These are phyloP conservation scores for Lasioglossum figueresi DNA, from an alignment of 2,888 invertebrate species.

Conservation along the genomic window DNA sequence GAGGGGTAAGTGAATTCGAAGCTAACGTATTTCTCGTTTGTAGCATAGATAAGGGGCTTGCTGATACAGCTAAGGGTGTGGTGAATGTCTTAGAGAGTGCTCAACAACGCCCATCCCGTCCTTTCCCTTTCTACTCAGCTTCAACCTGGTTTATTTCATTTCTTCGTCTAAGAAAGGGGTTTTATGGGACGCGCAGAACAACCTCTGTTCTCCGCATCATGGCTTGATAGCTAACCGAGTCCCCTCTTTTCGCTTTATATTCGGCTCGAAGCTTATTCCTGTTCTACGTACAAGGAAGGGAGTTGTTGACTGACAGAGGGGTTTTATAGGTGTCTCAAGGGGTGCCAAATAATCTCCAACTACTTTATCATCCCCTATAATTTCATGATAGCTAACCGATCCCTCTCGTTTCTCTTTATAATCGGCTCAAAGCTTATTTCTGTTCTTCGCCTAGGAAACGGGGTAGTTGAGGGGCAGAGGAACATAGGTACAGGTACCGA, in stretches of 20 bases:
- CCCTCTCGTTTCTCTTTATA: background rate
- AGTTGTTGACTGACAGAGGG: no score
- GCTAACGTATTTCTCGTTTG: background rate
- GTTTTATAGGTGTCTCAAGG: background rate
- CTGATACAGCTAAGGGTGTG: background rate
- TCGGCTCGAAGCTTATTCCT: background rate
- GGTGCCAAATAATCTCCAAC: background rate
- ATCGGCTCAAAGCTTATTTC: background rate
- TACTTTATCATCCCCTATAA: background rate
- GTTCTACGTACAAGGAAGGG: background rate
- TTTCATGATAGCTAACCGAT: background rate
- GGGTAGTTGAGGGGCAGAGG: background rate
- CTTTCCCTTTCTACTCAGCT: background rate
- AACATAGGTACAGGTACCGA: background rate
- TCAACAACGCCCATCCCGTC: background rate
- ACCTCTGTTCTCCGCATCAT: background rate
- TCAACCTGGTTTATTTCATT: background rate
- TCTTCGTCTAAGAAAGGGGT: background rate
- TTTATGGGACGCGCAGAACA: background rate
- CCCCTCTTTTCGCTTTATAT: background rate
- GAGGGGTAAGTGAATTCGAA: no score
- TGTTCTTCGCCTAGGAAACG: background rate
- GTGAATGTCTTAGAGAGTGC: background rate
- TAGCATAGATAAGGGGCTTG: background rate
- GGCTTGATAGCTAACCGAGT: background rate